These are phyloP conservation scores for Wiebesia pumilae DNA, from an alignment of 1,140 invertebrate genomes.

Conservation along the genomic window DNA sequence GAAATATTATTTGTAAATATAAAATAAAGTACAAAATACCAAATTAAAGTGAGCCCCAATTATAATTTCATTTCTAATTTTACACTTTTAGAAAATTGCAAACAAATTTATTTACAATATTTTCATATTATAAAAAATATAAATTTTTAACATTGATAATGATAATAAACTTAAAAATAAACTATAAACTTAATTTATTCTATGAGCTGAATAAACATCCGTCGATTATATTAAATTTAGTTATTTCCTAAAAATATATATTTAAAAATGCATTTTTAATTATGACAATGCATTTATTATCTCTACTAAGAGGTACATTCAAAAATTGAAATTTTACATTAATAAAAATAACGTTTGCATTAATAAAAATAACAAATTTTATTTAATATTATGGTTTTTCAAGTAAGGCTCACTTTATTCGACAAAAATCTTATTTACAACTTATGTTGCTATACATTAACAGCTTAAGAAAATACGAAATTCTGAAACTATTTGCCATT, in stretches of 20 bases:
- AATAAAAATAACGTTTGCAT: background rate
- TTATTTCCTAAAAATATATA: no score
- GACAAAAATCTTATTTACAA: slow-evolving; percentile 3
- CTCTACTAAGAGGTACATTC: no score
- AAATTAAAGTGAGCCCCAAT: slow-evolving; percentile 2
- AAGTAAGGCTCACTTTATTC: slow-evolving; percentile 1
- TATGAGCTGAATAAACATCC: background rate
- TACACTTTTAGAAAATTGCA: no score
- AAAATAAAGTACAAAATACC: background rate
- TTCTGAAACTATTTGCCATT: background rate
- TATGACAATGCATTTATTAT: no score
- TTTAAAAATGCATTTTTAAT: no score
- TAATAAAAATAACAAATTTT: background rate
- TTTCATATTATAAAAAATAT: no score
- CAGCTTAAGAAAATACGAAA: slow-evolving; percentile 1
- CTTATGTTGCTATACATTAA: background rate
- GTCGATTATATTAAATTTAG: no score
- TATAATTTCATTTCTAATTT: background rate
- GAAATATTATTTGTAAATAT: background rate
- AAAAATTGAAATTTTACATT: no score
- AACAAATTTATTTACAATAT: no score
- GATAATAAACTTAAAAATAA: no score
- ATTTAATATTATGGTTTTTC: background rate
- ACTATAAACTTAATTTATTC: background rate
- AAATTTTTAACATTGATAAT: no score